A percentile compares a stretch with the other conserved stretches of the same genome.
phyloP scores from a whole-genome alignment of 1,140 invertebrate genomes.

The Drosophila grimshawi region DNA sequence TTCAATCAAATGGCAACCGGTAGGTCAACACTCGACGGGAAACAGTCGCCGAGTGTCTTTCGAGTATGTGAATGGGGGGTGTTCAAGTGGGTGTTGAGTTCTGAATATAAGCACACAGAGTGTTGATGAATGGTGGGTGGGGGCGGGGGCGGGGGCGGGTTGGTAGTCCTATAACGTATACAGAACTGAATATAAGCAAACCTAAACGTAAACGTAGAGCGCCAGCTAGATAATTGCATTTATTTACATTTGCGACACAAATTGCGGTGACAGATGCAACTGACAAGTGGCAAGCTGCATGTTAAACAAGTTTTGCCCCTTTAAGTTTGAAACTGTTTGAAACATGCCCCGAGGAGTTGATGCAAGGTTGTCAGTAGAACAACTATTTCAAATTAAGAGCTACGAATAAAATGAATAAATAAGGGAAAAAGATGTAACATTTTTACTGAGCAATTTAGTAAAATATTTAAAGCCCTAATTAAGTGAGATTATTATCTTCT shows the following conservation, averaged over 20 bases:
- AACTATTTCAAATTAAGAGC: no score
- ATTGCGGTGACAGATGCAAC: conserved; percentile 42
- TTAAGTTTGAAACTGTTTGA: conserved; percentile 4
- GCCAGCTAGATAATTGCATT: conserved; percentile 45
- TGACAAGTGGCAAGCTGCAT: conserved; percentile 18
- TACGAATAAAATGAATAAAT: no score
- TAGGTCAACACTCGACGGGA: conserved; percentile 39
- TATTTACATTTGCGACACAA: conserved; percentile 52
- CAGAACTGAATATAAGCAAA: conserved; percentile 14
- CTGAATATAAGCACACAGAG: conserved; percentile 7
- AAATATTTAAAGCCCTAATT: no score
- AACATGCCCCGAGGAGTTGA: no score
- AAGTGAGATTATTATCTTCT: neutral
- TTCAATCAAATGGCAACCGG: conserved; percentile 46
- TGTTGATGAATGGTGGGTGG: no score
- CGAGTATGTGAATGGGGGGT: conserved; percentile 1
- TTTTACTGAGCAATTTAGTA: no score
- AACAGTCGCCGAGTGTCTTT: conserved; percentile 10
- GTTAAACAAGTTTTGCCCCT: conserved; percentile 2
- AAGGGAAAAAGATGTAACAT: no score
- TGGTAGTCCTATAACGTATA: neutral
- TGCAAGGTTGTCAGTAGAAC: no score
- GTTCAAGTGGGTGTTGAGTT: neutral
- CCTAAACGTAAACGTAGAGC: neutral
- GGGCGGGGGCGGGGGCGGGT: no score